Percentiles rank a stretch among this genome's conserved stretches.
phyloP scores from a whole-genome alignment of 53 echinoderm and acorn worm species.

The Echinometra lucunter region DNA sequence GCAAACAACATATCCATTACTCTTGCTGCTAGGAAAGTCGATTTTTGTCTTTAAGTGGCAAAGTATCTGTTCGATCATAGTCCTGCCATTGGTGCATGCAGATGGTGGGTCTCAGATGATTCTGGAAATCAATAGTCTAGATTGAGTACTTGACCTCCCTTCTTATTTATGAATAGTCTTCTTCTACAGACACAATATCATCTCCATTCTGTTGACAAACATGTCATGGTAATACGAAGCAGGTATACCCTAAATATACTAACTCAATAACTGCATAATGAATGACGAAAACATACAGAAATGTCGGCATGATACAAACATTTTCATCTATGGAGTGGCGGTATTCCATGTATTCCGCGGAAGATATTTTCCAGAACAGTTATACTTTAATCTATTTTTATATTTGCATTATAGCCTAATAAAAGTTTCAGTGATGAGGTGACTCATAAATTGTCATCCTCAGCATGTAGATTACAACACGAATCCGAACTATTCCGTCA shows the following conservation, averaged over 20 bases:
- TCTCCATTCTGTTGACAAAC: neutral
- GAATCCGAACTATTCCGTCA: neutral
- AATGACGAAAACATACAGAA: neutral
- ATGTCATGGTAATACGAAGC: neutral
- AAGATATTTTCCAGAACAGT: neutral
- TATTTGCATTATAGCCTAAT: neutral
- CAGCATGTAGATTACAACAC: too few relatives aligned
- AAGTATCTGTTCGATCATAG: slow-evolving; percentile 27
- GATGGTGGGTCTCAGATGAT: slow-evolving; percentile 50
- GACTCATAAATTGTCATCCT: neutral
- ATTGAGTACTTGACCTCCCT: slow-evolving; percentile 56
- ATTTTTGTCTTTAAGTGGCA: neutral
- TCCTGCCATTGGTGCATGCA: slow-evolving; percentile 38
- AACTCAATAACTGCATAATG: neutral
- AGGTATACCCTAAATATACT: neutral
- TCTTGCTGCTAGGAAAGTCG: neutral
- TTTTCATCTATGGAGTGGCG: neutral
- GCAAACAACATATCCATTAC: neutral
- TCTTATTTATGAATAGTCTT: slow-evolving; percentile 19
- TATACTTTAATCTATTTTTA: neutral
- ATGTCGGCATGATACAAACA: neutral
- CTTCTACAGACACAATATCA: slow-evolving; percentile 4
- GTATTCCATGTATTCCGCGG: neutral
- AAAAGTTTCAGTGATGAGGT: neutral
- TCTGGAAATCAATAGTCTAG: slow-evolving; percentile 43